Evolutionary conservation across 2,113 vertebrate species (phyloP).

Genomic region (Apteryx owenii): DNA sequence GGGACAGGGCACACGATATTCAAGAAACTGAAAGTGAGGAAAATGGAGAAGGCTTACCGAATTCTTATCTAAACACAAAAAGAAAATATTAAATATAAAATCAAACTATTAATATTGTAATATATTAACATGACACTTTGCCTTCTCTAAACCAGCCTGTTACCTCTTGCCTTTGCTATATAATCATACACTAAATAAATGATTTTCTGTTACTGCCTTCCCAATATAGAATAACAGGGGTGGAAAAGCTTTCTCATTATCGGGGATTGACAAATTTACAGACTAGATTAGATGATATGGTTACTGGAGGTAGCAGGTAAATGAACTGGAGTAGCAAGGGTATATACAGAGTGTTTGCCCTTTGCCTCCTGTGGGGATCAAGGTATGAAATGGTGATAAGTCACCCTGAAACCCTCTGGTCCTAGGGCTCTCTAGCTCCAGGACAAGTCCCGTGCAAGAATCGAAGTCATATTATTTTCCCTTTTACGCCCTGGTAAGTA

Average conservation of each 20-base stretch:
- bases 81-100: slow-evolving; percentile 47
- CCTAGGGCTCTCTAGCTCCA: neutral
- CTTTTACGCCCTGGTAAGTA: neutral
- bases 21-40: neutral
- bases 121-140: slow-evolving; percentile 4
- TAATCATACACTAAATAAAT: neutral
- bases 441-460: neutral
- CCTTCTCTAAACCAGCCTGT: neutral
- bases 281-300: neutral
- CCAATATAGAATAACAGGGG: neutral
- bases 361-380: neutral
- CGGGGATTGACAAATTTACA: neutral
- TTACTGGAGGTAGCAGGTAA: neutral
- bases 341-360: neutral
- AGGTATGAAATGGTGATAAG: neutral
- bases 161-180: neutral
- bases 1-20: neutral
- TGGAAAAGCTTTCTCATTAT: neutral
- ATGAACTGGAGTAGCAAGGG: neutral
- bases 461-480: neutral
- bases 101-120: neutral
- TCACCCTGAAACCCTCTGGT: neutral
- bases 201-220: neutral
- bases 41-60: neutral
- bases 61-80: slow-evolving; percentile 33